Evolutionary conservation across 2,797 vertebrate genomes (phyloP).

Genomic region (Lepilemur ruficaudatus): DNA sequence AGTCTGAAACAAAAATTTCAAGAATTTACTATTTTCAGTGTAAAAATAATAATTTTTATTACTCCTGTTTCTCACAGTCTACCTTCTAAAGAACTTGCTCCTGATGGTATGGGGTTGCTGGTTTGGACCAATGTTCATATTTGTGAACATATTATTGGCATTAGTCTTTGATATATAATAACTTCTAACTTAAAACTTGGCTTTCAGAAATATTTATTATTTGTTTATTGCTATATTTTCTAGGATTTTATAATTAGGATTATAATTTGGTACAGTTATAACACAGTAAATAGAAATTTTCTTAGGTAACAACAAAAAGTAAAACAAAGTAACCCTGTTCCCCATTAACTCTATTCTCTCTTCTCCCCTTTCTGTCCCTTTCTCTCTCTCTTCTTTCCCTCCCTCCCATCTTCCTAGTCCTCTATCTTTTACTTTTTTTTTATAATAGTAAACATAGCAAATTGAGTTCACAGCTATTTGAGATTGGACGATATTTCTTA

Average conservation of each 20-base stretch:
- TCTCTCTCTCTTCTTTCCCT: not conserved
- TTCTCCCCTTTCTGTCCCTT: not conserved
- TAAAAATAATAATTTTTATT: not conserved
- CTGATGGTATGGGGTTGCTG: not conserved
- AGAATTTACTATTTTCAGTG: not conserved
- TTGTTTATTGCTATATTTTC: slow-evolving; percentile 22
- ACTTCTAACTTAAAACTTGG: not conserved
- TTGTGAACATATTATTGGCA: not conserved
- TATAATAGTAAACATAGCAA: slow-evolving; percentile 51
- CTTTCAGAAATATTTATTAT: slow-evolving; percentile 34
- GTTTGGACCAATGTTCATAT: not conserved
- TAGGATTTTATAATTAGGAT: not conserved
- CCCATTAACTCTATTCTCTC: not conserved
- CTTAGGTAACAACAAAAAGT: not conserved
- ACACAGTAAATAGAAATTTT: slow-evolving; percentile 57
- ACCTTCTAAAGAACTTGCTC: not conserved
- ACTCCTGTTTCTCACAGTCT: not conserved
- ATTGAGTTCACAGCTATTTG: slow-evolving; percentile 63
- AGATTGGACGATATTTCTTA: slow-evolving; percentile 56
- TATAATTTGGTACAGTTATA: not conserved
- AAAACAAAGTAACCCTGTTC: not conserved
- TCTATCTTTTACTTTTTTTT: not conserved
- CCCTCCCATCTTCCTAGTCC: not conserved
- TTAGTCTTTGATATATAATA: not conserved
- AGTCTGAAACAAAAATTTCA: not conserved